Base-by-base conservation (phyloP, 2,113 vertebrate species). In the Raphicerus campestris region DNA sequence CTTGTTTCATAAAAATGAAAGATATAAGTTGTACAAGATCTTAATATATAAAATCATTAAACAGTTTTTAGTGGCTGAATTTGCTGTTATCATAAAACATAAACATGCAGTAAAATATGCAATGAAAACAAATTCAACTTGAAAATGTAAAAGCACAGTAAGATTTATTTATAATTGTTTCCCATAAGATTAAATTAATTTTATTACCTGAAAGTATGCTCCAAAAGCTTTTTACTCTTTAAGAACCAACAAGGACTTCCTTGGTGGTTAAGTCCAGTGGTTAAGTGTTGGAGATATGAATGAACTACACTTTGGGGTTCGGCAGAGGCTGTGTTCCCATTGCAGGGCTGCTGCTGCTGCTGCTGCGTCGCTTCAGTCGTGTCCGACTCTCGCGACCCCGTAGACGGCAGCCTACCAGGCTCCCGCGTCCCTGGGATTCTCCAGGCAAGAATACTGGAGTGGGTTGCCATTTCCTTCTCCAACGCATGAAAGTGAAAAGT, bases 31-130 rank as follows among this genome's bases (percentile, higher is more conserved):
- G 98, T 97, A 97, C 96, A 98, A 97, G 89, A 96, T 98, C 98
- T 99, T 98, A 99, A 99, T 99, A 99, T 99, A 99, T 99, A 99
- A 99, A 98, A 98, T 97, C 98, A 97, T 98, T 99, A 99, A 99
- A 99, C 98, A 97, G 97, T 97, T 98, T 98, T 99, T 98, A 99
- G 99, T 98, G 98, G 99, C 97, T 96, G 91, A 98, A 96, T 98
- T 98, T 99, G 98, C 92, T 84, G 39, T 83, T 80, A 81, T n/a
- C 39, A 10, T 84, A 56, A 94, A 91, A 96, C 42, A 49, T 42
- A 96, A 95, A 96, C 32, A 51, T 13, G 84, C 30, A 75, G 45
- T 87, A 32, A 95, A 93, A 87, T 87, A 95, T 63, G 56, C 73
- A 93, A 86, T 93, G 26, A 78, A 97, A 87, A 95, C 22, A 30